These are phyloP conservation scores for Urosaurus nigricauda DNA, from an alignment of 2,797 vertebrate genomes.

Conservation along the genomic window DNA sequence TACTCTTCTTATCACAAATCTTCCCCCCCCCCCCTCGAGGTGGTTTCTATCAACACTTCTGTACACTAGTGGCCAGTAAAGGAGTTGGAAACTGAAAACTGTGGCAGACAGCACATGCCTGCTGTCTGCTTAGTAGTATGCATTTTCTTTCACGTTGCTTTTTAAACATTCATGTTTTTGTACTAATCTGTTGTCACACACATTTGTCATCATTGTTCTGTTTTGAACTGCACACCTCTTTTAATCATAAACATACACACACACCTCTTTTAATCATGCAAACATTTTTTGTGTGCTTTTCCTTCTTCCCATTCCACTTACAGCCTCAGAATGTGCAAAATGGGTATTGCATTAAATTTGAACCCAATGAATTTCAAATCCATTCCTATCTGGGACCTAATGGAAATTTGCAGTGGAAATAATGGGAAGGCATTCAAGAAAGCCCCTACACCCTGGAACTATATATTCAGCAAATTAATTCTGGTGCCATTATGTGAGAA, in stretches of 20 bases:
- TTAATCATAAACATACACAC: no score
- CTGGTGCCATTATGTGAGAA: background rate
- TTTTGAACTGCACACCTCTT: no score
- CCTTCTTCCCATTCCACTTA: background rate
- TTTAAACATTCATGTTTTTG: no score
- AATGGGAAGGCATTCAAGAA: background rate
- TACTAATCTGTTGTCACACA: no score
- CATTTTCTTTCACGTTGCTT: no score
- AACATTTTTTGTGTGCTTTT: no score
- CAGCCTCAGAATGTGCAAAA: background rate
- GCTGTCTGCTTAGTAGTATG: no score
- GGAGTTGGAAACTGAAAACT: background rate
- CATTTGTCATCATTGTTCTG: no score
- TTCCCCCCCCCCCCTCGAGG: background rate
- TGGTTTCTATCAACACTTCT: background rate
- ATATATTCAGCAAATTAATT: background rate
- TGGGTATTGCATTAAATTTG: background rate
- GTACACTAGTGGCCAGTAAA: background rate
- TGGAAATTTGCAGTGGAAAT: background rate
- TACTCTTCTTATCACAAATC: background rate
- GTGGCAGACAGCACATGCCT: background rate
- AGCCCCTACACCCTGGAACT: background rate
- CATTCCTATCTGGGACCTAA: background rate
- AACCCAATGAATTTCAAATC: background rate
- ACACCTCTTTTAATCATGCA: no score